Base-by-base conservation (phyloP, 2,113 vertebrate genomes). In the Pungitius pungitius region DNA sequence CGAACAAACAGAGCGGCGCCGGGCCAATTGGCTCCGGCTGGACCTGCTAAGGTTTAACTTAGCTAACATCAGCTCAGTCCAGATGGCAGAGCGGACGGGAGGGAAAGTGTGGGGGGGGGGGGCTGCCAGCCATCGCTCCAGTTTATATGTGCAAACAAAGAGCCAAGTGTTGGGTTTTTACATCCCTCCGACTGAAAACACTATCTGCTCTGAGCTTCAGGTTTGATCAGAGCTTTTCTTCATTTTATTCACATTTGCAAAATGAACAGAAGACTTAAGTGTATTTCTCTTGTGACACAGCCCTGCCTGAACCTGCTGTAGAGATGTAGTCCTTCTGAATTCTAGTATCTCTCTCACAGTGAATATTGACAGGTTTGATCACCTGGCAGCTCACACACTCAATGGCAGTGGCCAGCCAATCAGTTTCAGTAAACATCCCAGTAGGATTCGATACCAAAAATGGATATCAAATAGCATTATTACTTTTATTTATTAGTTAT, bases 1-100 rank as follows among this genome's bases (percentile, higher is more conserved):
- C 12, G 66, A 84, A 85, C 85, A 83, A 80, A 87, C 73, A 78
- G 39, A 64, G 26, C 2, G 3, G 60, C 35, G 22, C 58, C 22
- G 22, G 64, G 70, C 69, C 74, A 73, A 56, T 18, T 13, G 61
- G 26, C 11, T 18, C 20, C 39, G 52, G 47, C 51, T 42, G 65
- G 13, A 55, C 66, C 71, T 66, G 78, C 4, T 0, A 60, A 71
- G n/a, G 55, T 71, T 71, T 54, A 59, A 75, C 35, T 70, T 67
- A 11, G 69, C 35, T 24, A n/a, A n/a, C 42, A 17, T 58, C 47
- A 26, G 5, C 17, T 17, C 1, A 9, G 5, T 22, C n/a, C 17
- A 74, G 17, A 65, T 11, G 18, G 2, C 39, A 70, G 66, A 66
- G 22, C 4, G 18, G 20, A 69, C 27, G 18, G 17, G 47, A 24